Evolutionary conservation across 2,797 vertebrate species (phyloP).

Genomic region (Malurus splendens): DNA sequence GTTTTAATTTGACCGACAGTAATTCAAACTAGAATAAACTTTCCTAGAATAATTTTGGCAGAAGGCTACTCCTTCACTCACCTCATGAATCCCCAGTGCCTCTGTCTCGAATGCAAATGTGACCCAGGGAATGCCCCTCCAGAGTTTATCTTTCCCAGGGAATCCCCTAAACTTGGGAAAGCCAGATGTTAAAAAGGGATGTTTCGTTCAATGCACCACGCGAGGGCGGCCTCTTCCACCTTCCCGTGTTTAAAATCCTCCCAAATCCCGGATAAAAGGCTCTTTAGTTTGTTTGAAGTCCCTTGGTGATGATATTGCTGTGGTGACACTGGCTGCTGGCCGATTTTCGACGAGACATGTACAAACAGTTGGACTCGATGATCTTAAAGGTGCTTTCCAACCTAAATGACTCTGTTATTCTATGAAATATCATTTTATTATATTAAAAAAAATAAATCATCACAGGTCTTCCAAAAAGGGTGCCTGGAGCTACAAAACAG

Average conservation of each 20-base stretch:
- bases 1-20: background rate
- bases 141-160: background rate
- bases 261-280: background rate
- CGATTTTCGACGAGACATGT: background rate
- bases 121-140: background rate
- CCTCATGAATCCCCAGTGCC: background rate
- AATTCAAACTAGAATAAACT: background rate
- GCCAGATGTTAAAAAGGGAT: background rate
- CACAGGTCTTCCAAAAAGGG: background rate
- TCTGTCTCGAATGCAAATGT: background rate
- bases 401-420: background rate
- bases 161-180: background rate
- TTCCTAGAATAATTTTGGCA: background rate
- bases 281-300: background rate
- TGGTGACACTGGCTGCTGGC: background rate
- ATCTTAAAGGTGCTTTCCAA: background rate
- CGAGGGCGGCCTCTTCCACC: constrained; percentile 46
- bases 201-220: background rate
- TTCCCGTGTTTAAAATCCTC: background rate
- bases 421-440: background rate
- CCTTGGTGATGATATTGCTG: background rate
- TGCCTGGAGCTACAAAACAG: background rate
- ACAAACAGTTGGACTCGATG: background rate
- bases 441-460: background rate
- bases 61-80: background rate